Base-by-base conservation (phyloP, 2,797 vertebrate genomes). In the Darevskia nairensis region DNA sequence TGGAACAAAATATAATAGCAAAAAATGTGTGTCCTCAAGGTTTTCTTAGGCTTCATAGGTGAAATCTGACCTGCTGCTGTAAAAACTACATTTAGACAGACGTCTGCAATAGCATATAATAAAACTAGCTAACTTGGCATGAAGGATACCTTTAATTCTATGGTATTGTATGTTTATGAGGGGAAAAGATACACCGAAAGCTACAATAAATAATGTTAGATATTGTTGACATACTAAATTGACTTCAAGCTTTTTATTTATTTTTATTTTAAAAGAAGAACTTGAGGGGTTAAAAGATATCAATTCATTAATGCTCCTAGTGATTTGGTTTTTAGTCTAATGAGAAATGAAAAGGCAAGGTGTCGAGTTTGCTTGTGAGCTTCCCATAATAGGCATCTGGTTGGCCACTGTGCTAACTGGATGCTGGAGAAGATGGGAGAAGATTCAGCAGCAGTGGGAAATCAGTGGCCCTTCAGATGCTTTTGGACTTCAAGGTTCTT, bases 151-250 rank as follows among this genome's bases (percentile, higher is more conserved):
- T 17, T 90, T 93, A 91, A 91, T 94, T 89, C 86, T 84, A 85
- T 82, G 80, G 87, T 89, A 94, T 89, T 90, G 91, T 86, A 82
- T 35, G 79, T 69, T 90, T 85, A 75, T 39, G 9, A 55, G 82
- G 84, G 81, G 77, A 84, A 88, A 10, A 95, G 39, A 85, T 87
- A 88, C 66, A 82, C n/a, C 66, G 86, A 93, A 55, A 79, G 85
- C 82, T 90, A 85, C 32, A 84, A 88, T 92, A 93, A 93, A 76
- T 83, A 84, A 88, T 92, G 84, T 90, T 87, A 92, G 90, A 6
- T 87, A 86, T 85, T 93, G 1, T 64, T 82, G 87, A 84, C 84
- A 86, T 46, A 83, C 23, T 90, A 39, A 84, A 90, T 91, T 91
- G 88, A 90, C 87, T 27, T 1, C 76, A 68, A 74, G 76, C 46